Evolutionary conservation across 2,113 vertebrate genomes (phyloP), one percentile per base, ranked within the genome.

Genomic region (Callipepla squamata): DNA sequence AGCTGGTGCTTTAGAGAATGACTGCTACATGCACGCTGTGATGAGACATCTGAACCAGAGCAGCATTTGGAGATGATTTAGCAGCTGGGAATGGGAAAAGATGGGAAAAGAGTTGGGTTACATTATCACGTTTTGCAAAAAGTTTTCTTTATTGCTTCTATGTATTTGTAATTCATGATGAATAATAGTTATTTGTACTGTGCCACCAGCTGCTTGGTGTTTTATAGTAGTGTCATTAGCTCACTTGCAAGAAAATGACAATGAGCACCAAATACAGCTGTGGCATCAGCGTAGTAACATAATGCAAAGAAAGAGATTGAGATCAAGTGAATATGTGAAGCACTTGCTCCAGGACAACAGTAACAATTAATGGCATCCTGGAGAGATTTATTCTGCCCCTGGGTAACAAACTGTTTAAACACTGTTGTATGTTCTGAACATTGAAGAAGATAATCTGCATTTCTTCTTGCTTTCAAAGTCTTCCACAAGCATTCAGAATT

Each of bases 141-240:
- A 92, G 51, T 62, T 87, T 73, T 86, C 50, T 84, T 63, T 50
- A 34, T 32, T 70, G 26, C 23, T 70, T 93, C 78, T 25, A n/a
- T 74, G 59, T 48, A 85, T 87, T 95, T 55, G 94, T 85, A 91
- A 72, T 80, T 92, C 55, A 87, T 70, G 34, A 51, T 89, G 79
- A 80, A 82, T 92, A 82, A 91, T 80, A 70, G 36, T 86, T 89
- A 69, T 23, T 87, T 83, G 65, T 89, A 36, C 45, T 80, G 15
- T 85, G 79, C 72, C 38, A 91, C 85, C 89, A 96, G 94, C 91
- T 91, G 87, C 85, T 92, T 5, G 1, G 75, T 95, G 53, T 82
- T 95, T 93, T 91, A 80, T 44, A 82, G 68, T 53, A 55, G 32
- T 44, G 45, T 40, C 85, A 85, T 93, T 85, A 85, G 42, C 65